Conservation (phyloP, 2,888 invertebrate species). For the Stictocephala bisonia region DNA sequence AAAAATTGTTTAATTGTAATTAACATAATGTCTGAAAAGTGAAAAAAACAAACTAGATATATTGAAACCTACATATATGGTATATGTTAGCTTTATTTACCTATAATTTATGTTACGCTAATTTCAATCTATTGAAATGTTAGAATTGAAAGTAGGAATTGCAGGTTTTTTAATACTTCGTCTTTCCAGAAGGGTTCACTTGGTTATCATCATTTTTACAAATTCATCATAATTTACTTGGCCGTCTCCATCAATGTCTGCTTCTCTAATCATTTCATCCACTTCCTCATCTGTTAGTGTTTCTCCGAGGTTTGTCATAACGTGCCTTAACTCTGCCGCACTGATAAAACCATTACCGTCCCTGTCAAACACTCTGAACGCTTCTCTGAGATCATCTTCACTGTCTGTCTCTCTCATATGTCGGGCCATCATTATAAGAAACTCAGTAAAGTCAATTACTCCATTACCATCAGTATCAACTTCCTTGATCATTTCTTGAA, state of each 20-base stretch:
- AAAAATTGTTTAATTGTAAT: no score
- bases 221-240: constrained; percentile 29
- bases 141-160: no score
- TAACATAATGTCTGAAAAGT: no score
- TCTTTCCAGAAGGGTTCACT: no score
- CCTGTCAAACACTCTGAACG: constrained; percentile 41
- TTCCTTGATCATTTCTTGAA: constrained; percentile 99
- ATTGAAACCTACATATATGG: no score
- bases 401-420: constrained; percentile 5
- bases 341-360: constrained; percentile 37
- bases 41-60: no score
- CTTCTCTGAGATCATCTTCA: constrained; percentile 29
- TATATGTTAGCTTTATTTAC: no score
- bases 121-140: no score
- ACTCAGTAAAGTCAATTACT: background rate
- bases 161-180: no score
- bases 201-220: background rate
- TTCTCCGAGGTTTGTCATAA: constrained; percentile 40
- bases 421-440: background rate
- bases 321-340: constrained; percentile 36
- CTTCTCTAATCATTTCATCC: constrained; percentile 36
- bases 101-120: no score
- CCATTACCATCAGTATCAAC: constrained; percentile 92
- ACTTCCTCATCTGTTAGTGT: constrained; percentile 39
- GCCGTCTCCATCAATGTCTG: constrained; percentile 25